Percentiles rank a stretch among this genome's conserved stretches.
Conservation (phyloP, 2,888 invertebrate species). For the Lutraria lutraria region DNA sequence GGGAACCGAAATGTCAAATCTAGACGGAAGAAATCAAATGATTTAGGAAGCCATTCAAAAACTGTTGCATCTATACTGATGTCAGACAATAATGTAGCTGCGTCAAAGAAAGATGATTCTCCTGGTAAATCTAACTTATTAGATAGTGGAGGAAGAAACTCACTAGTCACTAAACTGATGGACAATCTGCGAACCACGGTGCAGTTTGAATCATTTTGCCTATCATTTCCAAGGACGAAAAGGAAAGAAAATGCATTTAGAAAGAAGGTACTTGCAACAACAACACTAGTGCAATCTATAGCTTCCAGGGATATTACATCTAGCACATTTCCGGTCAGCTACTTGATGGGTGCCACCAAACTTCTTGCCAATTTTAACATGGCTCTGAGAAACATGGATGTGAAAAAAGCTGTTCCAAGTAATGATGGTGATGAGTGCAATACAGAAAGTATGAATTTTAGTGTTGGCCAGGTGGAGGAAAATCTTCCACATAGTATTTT, state of each 20-base stretch:
- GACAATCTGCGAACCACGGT: constrained; percentile 68
- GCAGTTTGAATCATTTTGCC: constrained; percentile 69
- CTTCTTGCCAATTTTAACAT: constrained; percentile 56
- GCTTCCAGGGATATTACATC: constrained; percentile 43
- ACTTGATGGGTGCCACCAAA: constrained; percentile 56
- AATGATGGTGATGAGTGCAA: constrained; percentile 3
- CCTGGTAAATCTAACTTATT: constrained; percentile 36
- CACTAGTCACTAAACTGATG: constrained; percentile 63
- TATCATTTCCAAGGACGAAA: constrained; percentile 63
- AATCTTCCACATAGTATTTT: constrained; percentile 68
- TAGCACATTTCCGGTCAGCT: constrained; percentile 49
- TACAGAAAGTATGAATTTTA: constrained; percentile 25
- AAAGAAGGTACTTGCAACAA: constrained; percentile 48
- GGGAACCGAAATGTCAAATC: constrained; percentile 34
- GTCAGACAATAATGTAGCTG: constrained; percentile 44
- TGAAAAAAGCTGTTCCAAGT: constrained; percentile 23
- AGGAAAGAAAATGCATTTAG: constrained; percentile 61
- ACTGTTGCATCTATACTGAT: constrained; percentile 65
- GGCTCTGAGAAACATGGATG: constrained; percentile 57
- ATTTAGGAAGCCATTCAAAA: constrained; percentile 63
- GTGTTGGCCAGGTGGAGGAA: constrained; percentile 64
- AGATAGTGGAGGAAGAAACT: constrained; percentile 59
- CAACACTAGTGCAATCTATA: constrained; percentile 48
- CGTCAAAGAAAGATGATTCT: constrained; percentile 14
- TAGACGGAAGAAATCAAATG: constrained; percentile 46